Conservation (phyloP, 2,113 vertebrate genomes). For the Cairina moschata region DNA sequence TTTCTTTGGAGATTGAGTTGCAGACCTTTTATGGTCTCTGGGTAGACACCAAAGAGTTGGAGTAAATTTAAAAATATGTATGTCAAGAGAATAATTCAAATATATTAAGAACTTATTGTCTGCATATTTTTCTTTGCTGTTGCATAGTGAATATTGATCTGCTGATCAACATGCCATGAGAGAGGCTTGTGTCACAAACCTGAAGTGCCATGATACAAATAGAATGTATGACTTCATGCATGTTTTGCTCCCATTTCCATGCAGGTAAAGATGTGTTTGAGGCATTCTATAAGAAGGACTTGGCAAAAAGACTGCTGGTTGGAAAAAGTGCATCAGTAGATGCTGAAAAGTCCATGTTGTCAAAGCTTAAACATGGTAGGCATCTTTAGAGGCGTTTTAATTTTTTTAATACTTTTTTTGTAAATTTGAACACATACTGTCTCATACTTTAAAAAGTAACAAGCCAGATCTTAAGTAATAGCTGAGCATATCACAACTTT, state of each 20-base stretch:
- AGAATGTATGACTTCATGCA: background rate
- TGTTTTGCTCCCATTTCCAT: background rate
- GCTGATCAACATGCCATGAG: background rate
- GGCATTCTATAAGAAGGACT: slow-evolving; percentile 87
- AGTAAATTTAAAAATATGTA: background rate
- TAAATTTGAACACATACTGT: background rate
- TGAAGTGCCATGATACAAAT: background rate
- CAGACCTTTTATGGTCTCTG: background rate
- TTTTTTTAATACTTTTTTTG: background rate
- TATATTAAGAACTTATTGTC: background rate
- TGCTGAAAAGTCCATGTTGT: slow-evolving; percentile 87
- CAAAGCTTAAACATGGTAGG: slow-evolving; percentile 85
- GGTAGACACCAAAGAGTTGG: background rate
- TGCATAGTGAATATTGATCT: background rate
- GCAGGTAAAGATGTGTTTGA: slow-evolving; percentile 87
- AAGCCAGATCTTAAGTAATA: background rate
- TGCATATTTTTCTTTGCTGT: background rate
- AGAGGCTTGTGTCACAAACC: background rate
- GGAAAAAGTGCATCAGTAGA: slow-evolving; percentile 87
- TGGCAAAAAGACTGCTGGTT: slow-evolving; percentile 84
- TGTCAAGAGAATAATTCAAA: background rate
- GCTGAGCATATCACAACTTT: background rate
- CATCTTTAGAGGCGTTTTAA: background rate
- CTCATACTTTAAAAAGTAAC: background rate
- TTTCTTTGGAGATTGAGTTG: background rate